Evolutionary conservation across 2,797 vertebrate species (phyloP).

Genomic region (Gastrophryne carolinensis): DNA sequence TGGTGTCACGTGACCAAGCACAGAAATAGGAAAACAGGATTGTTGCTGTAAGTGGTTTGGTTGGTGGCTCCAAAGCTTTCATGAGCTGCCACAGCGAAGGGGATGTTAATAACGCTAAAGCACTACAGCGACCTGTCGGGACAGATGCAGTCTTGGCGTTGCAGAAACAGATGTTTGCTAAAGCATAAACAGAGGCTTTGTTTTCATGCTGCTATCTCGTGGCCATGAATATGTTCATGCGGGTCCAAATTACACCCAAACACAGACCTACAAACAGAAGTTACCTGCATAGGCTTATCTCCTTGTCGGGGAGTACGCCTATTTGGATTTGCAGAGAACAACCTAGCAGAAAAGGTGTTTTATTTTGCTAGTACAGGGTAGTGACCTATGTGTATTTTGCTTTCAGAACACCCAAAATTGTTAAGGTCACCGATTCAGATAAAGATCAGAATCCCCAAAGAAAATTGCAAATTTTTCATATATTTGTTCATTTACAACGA

Average conservation of each 20-base stretch:
- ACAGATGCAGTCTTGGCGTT: conserved; percentile 9
- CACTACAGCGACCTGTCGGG: conserved; percentile 6
- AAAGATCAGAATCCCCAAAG: too few species aligned
- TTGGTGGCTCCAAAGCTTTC: neutral
- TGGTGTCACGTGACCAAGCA: neutral
- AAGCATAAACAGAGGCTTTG: neutral
- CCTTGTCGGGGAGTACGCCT: too few species aligned
- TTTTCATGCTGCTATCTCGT: neutral
- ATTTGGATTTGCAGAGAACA: too few species aligned
- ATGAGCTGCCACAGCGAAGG: neutral
- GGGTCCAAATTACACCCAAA: neutral
- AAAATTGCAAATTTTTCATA: too few species aligned
- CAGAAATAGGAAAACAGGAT: neutral
- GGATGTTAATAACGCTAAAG: conserved; percentile 1
- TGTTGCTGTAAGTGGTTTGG: neutral
- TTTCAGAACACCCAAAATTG: too few species aligned
- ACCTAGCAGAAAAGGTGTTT: too few species aligned
- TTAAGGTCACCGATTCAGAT: too few species aligned
- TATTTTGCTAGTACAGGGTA: too few species aligned
- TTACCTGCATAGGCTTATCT: too few species aligned
- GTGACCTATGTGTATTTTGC: too few species aligned
- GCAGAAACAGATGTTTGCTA: neutral
- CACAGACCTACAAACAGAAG: too few species aligned
- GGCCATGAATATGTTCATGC: neutral
- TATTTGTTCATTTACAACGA: too few species aligned